A percentile compares a stretch with the other conserved stretches of the same genome.
These are phyloP conservation scores for Rhea pennata DNA, from an alignment of 2,113 vertebrate genomes.

Conservation along the genomic window DNA sequence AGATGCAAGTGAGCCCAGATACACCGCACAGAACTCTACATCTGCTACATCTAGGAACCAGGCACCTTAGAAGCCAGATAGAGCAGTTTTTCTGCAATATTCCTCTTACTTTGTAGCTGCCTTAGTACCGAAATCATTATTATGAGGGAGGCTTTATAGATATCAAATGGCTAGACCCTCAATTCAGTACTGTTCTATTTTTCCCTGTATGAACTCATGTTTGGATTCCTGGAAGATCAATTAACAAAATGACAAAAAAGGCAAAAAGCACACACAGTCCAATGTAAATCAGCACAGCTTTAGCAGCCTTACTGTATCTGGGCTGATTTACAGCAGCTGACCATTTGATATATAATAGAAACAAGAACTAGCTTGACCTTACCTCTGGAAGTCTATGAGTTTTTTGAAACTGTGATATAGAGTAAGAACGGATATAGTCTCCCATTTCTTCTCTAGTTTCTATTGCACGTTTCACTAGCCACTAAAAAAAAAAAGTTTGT, in stretches of 20 bases:
- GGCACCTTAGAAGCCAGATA: not conserved
- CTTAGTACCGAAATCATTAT: too few species aligned
- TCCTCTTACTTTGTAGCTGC: too few species aligned
- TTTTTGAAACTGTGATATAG: conserved; percentile 95
- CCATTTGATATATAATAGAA: not conserved
- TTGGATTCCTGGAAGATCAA: not conserved
- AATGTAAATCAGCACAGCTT: not conserved
- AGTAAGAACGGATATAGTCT: conserved; percentile 93
- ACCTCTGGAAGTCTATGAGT: conserved; percentile 91
- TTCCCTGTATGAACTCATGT: not conserved
- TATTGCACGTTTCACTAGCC: conserved; percentile 97
- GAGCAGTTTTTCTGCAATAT: too few species aligned
- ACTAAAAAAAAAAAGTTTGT: conserved; percentile 73
- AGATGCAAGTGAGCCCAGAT: too few species aligned
- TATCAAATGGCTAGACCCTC: not conserved
- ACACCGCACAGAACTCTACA: not conserved
- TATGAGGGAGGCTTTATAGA: too few species aligned
- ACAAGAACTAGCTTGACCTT: conserved; percentile 19
- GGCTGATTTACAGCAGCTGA: not conserved
- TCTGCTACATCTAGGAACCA: not conserved
- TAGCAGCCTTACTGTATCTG: not conserved
- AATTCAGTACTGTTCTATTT: not conserved
- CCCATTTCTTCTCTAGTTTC: conserved; percentile 98
- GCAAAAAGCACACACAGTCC: not conserved
- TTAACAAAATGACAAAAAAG: not conserved